These are phyloP conservation scores for Nesidiocoris tenuis DNA, from an alignment of 2,888 invertebrate genomes.

Conservation along the genomic window DNA sequence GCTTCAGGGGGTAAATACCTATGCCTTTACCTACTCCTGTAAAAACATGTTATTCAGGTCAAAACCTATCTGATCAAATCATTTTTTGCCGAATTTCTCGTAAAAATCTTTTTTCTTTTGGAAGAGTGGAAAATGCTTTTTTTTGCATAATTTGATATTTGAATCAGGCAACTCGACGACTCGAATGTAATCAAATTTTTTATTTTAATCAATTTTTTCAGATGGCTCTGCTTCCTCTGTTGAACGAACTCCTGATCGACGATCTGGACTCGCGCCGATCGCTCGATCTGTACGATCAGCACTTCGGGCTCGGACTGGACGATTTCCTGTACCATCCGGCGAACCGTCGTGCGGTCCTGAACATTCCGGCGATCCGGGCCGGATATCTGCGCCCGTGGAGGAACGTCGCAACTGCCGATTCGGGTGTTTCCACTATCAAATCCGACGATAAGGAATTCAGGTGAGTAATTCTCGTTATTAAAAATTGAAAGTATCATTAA, in stretches of 20 bases:
- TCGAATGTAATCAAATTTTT: no score
- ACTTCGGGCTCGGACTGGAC: conserved; percentile 49
- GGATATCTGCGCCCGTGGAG: conserved; percentile 50
- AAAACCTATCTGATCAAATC: no score
- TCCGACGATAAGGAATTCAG: conserved; percentile 51
- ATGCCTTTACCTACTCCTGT: no score
- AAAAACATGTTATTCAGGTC: no score
- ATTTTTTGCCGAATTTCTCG: neutral
- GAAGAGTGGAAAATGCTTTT: no score
- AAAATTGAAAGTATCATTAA: no score
- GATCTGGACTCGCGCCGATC: conserved; percentile 13
- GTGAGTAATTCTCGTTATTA: no score
- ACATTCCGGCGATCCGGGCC: conserved; percentile 38
- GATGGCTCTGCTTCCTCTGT: conserved; percentile 51
- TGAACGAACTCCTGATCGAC: conserved; percentile 48
- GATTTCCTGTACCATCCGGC: conserved; percentile 42
- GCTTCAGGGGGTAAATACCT: no score
- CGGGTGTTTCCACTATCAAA: conserved; percentile 49
- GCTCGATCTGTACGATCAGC: conserved; percentile 49
- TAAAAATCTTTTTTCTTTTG: no score
- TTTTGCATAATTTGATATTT: no score
- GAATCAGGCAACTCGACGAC: no score
- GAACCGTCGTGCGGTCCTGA: neutral
- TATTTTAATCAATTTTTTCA: conserved; percentile 39
- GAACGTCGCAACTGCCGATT: conserved; percentile 45